phyloP scores from a whole-genome alignment of 1,140 invertebrate genomes.

The Heliothis subflexa region DNA sequence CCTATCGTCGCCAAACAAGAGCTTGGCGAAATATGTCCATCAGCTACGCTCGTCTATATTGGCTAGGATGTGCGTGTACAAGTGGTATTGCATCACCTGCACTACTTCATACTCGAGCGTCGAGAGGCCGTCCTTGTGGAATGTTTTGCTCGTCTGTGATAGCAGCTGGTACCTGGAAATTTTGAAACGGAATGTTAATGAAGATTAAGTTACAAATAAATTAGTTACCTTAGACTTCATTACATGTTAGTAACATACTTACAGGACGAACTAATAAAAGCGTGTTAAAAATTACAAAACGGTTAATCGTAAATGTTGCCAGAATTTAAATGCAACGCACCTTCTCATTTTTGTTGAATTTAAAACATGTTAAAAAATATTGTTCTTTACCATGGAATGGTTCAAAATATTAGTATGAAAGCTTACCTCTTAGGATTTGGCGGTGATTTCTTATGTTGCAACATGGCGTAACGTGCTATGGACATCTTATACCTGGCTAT shows the following conservation, averaged over 20 bases:
- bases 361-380: too few relatives aligned
- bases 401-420: too few relatives aligned
- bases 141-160: conserved; percentile 93
- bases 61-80: conserved; percentile 92
- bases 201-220: neutral
- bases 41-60: conserved; percentile 87
- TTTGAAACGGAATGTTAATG: conserved; percentile 1
- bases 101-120: conserved; percentile 94
- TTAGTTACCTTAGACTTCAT: too few relatives aligned
- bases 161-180: conserved; percentile 93
- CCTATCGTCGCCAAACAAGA: conserved; percentile 84
- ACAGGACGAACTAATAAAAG: too few relatives aligned
- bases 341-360: too few relatives aligned
- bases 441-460: conserved; percentile 94
- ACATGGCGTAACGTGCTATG: conserved; percentile 96
- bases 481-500: conserved; percentile 95
- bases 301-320: too few relatives aligned
- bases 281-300: too few relatives aligned
- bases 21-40: conserved; percentile 85
- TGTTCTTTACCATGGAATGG: too few relatives aligned
- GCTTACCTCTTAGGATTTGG: conserved; percentile 94
- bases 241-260: too few relatives aligned
- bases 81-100: conserved; percentile 89
- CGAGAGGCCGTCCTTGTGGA: conserved; percentile 94
- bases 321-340: too few relatives aligned